Base-by-base conservation (phyloP, 2,113 vertebrate genomes). In the Lutjanus erythropterus region DNA sequence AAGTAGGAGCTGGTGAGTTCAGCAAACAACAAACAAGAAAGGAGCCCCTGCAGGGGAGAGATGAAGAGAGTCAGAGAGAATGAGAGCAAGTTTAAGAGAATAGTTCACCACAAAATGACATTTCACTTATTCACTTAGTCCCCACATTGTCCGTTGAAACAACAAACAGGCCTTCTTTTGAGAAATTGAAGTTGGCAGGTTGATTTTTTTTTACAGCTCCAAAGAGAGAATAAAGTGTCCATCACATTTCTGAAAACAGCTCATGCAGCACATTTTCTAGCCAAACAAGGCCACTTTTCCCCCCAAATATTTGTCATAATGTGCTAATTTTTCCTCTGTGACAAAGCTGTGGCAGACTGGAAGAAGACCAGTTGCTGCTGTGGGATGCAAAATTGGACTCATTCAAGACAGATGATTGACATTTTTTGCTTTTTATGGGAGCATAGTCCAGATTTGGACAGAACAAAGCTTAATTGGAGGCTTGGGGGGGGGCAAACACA, bases 81-180 rank as follows among this genome's bases (percentile, higher is more conserved):
- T 16, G 18, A 59, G 71, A 53, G 16, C 25, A 25, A 49, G 27
- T 49, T 37, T 42, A 35, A 29, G 44, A 56, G 41, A 72, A 19
- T 9, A 64, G 52, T 61, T 78, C 47, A 71, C 75, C 75, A 55
- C 82, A 77, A 78, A 75, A 66, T 75, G 7, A 75, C 66, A 56
- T 75, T 77, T 88, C 25, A 61, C 44, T 66, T 59, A 69, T 67
- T 78, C 37, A 47, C 35, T 79, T 46, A 49, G 31, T 59, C 64
- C 37, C 23, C 49, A 62, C 18, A 66, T 62, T 82, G 74, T 84
- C 71, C 75, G 39, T 59, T 33, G 2, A 27, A 73, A 76, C 37
- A 81, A 65, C 66, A 68, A 72, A 27, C 60, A 74, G 35, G 5
- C 27, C 58, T 15, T 55, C 37, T 65, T 70, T 66, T 46, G 23